Base-by-base conservation (phyloP, 2,113 vertebrate species). In the Gnathonemus echidnorhynchus region DNA sequence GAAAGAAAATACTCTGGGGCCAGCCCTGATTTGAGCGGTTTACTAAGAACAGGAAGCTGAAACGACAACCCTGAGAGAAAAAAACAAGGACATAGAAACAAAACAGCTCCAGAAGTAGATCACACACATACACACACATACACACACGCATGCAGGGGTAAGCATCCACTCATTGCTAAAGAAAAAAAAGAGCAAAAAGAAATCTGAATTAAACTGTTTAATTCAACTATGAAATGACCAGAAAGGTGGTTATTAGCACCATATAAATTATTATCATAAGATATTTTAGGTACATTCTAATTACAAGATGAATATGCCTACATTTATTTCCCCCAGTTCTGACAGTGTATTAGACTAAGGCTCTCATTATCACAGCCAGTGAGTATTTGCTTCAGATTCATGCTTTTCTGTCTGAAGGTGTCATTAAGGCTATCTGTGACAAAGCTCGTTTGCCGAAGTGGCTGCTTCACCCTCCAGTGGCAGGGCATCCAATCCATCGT, bases 241-340 rank as follows among this genome's bases (percentile, higher is more conserved):
- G 94, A 95, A 95, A 95, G 95, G 96, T 96, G 93, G 95, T 95
- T 95, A 96, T 97, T 97, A 97, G 95, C 94, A 93, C 95, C 93
- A 96, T 95, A 95, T 95, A 96, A 97, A 96, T 95, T 95, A 94
- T 96, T 96, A 96, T 97, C 96, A 96, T 95, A 93, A 96, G 93
- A 95, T 95, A 96, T 96, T 92, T 95, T 95, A 95, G 92, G 94
- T 95, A 95, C 91, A 91, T 94, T 94, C 94, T 97, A 97, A 97
- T 97, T 96, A 97, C 94, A 95, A 95, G 95, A 95, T 95, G 95
- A 95, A 94, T 94, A 95, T 96, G 95, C 95, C 95, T 95, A 93
- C 93, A 84, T 88, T 90, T 94, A 95, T 95, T 94, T 94, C 93
- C 52, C 93, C 92, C 92, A 93, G 94, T 93, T 97, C 96, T 97